These are phyloP conservation scores for Achatina immaculata DNA, from an alignment of 1,140 invertebrate species.

Conservation along the genomic window DNA sequence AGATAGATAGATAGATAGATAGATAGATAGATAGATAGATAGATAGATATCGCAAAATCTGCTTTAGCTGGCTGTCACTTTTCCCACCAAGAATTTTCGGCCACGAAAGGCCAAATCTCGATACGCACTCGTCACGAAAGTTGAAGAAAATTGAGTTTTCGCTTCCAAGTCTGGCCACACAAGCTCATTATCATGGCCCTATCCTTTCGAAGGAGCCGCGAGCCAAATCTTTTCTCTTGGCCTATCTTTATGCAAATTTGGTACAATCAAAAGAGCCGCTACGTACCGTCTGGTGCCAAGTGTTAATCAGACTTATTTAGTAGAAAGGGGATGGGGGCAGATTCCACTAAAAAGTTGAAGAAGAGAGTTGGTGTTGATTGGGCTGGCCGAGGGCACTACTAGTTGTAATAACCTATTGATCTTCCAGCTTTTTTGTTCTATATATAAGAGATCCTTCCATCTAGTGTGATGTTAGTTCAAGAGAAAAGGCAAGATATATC, in stretches of 20 bases:
- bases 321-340: neutral
- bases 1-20: no score
- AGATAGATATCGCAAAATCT: no score
- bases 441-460: neutral
- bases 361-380: neutral
- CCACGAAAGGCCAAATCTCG: neutral
- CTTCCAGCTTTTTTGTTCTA: neutral
- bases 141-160: constrained; percentile 16
- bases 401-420: constrained; percentile 9
- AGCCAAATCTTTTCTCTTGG: constrained; percentile 3
- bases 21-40: no score
- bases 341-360: no score
- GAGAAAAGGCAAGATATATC: no score
- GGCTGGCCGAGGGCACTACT: neutral
- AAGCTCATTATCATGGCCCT: constrained; percentile 5
- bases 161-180: constrained; percentile 7
- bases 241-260: constrained; percentile 19
- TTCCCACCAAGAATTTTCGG: neutral
- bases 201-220: neutral
- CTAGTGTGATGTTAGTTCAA: no score
- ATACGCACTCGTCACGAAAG: neutral
- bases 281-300: neutral
- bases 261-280: neutral
- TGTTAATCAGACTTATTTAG: neutral
- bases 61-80: no score